A percentile compares a stretch with the other conserved stretches of the same genome.
These are phyloP conservation scores for Psylliodes chrysocephalus DNA, from an alignment of 2,888 invertebrate genomes.

Conservation along the genomic window DNA sequence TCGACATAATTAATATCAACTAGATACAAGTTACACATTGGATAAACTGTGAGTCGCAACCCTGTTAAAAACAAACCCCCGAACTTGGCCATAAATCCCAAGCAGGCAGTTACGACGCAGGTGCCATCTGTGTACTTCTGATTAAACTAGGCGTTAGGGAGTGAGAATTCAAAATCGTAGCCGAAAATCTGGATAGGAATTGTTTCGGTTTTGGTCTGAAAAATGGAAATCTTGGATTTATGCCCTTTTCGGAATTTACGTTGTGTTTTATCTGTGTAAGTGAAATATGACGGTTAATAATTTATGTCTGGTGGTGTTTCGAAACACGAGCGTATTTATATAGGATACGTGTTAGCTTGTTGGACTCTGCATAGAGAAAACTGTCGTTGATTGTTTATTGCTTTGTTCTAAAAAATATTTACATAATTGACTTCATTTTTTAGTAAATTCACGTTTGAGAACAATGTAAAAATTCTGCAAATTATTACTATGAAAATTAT, in stretches of 20 bases:
- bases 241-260: conserved; percentile 1
- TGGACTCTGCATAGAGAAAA: too few species aligned
- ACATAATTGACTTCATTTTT: too few species aligned
- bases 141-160: conserved; percentile 48
- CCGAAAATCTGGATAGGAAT: conserved; percentile 45
- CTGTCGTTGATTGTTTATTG: too few species aligned
- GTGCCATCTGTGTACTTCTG: conserved; percentile 48
- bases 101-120: conserved; percentile 48
- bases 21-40: too few species aligned
- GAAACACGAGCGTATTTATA: too few species aligned
- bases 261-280: conserved; percentile 10
- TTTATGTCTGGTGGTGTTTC: neutral
- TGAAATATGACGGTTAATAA: conserved; percentile 26
- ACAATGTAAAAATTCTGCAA: too few species aligned
- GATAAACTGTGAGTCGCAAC: neutral
- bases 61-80: conserved; percentile 1
- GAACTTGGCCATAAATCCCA: conserved; percentile 47
- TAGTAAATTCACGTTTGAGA: too few species aligned
- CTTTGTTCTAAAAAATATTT: too few species aligned
- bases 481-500: too few species aligned
- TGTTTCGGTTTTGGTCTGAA: conserved; percentile 31
- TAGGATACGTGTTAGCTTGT: too few species aligned
- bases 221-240: conserved; percentile 20
- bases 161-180: conserved; percentile 47
- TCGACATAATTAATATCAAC: too few species aligned